Evolutionary conservation across 2,797 vertebrate species (phyloP), one percentile per base, ranked within the genome.

Genomic region (Sciurus vulgaris): DNA sequence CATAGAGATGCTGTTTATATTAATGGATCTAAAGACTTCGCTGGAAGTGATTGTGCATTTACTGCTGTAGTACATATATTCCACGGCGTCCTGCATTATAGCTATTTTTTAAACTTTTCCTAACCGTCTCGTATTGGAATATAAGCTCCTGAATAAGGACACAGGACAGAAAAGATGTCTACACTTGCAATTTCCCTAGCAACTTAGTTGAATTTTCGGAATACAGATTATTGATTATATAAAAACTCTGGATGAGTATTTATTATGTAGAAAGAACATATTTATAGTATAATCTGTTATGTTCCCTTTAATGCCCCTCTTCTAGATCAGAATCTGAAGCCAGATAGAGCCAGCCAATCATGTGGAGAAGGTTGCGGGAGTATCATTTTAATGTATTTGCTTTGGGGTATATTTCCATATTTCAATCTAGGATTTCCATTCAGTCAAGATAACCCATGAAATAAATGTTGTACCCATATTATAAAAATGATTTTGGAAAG

Each of bases 391-490:
- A 74, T 86, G 7, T 67, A 33, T 82, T 91, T 92, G 15, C 56
- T 81, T 84, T 94, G 33, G 26, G 38, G 51, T 56, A 85, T 49
- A 92, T 74, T 87, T 94, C 24, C 56, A 44, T 65, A 72, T 91
- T 94, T 85, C 86, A 91, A 95, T 65, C 56, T 86, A 77, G 65
- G 30, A 24, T 96, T 94, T 94, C 61, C 63, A 17, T 74, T 82
- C 72, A 88, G 0, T 67, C 54, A 78, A 0, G 72, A 7, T 73
- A 87, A 38, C 33, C 33, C 54, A 70, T 63, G 69, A 83, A 87
- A 76, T 95, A 81, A 67, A 47, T 88, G 76, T 74, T 49, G 51
- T 28, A 20, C 22, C 91, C 30, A 9, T 4, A 28, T 73, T 61
- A 79, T 67, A 89, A 86, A 91, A 78, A 56, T 82, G 33, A 93